phyloP scores from a whole-genome alignment of 1,140 invertebrate species.

The Heliothis subflexa region DNA sequence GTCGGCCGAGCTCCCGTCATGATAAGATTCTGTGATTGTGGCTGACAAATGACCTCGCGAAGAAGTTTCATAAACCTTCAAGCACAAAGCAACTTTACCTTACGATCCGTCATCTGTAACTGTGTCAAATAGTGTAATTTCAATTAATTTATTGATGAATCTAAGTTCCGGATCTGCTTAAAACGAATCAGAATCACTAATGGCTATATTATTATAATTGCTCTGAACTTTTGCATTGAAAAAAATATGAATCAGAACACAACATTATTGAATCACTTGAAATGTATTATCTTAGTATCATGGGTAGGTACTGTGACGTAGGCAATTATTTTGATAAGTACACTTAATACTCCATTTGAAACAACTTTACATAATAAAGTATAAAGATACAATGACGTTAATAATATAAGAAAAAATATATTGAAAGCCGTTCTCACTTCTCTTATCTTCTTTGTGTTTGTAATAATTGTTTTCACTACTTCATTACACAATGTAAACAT shows the following conservation, averaged over 20 bases:
- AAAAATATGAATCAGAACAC: too few relatives aligned
- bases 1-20: conserved; percentile 23
- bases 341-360: background rate
- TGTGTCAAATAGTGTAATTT: background rate
- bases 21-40: conserved; percentile 43
- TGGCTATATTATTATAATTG: background rate
- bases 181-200: conserved; percentile 8
- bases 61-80: background rate
- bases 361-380: background rate
- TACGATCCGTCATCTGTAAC: conserved; percentile 12
- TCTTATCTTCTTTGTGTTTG: conserved; percentile 2
- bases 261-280: too few relatives aligned
- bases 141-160: conserved; percentile 11
- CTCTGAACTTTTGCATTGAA: too few relatives aligned
- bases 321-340: too few relatives aligned
- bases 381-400: background rate
- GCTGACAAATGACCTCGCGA: conserved; percentile 15
- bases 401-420: background rate
- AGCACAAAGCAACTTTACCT: conserved; percentile 3
- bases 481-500: conserved; percentile 34
- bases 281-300: background rate
- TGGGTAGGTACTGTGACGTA: background rate
- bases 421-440: background rate
- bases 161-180: background rate
- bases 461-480: conserved; percentile 7